A percentile compares a stretch with the other conserved stretches of the same genome.
Evolutionary conservation across 2,797 vertebrate species (phyloP).

Genomic region (Coreius guichenoti): DNA sequence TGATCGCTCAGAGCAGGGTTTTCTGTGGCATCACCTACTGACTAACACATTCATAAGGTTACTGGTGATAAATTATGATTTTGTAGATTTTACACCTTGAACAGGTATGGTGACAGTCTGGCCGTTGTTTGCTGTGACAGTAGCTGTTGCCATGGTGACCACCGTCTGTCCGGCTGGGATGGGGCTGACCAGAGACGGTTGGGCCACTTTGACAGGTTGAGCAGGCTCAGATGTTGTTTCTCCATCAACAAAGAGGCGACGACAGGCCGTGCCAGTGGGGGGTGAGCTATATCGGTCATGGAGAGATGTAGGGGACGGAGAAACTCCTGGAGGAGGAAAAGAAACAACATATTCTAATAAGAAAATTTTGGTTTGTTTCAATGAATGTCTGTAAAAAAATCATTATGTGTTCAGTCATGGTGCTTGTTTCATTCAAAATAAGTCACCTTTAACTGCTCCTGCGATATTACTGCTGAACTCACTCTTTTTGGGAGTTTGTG

Average conservation of each 20-base stretch:
- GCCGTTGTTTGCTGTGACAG: constrained; percentile 72
- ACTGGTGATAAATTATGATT: neutral
- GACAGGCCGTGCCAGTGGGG: constrained; percentile 89
- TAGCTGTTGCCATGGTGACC: constrained; percentile 82
- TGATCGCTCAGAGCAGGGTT: neutral
- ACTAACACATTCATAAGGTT: neutral
- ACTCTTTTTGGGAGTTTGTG: constrained; percentile 75
- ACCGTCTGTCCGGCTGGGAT: constrained; percentile 86
- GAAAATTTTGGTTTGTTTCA: neutral
- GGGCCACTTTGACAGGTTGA: constrained; percentile 70
- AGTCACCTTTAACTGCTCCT: constrained; percentile 70
- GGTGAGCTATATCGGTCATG: constrained; percentile 96
- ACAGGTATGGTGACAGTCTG: constrained; percentile 84
- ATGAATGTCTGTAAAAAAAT: neutral
- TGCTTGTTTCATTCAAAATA: neutral
- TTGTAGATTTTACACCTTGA: constrained; percentile 76
- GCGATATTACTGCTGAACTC: constrained; percentile 79
- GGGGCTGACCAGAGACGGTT: constrained; percentile 76
- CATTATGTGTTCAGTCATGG: neutral
- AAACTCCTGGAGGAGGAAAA: constrained; percentile 75
- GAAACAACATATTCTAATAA: neutral
- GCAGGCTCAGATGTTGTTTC: constrained; percentile 75
- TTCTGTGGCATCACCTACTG: neutral
- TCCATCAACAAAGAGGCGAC: constrained; percentile 91
- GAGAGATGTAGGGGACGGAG: constrained; percentile 87